Evolutionary conservation across 1,140 invertebrate genomes (phyloP).

Genomic region (Lordiphosa clarofinis): DNA sequence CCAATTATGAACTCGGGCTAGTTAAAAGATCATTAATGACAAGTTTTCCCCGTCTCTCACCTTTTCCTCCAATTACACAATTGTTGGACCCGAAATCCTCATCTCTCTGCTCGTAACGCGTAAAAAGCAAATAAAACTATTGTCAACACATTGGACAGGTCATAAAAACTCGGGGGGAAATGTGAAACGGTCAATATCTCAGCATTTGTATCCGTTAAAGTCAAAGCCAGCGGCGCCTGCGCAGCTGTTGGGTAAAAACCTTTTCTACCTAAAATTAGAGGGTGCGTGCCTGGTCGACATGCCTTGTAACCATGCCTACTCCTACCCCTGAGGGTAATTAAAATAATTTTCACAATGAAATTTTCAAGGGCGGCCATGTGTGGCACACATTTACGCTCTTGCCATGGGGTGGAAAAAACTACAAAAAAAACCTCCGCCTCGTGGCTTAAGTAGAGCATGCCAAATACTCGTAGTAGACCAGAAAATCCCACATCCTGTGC

Average conservation of each 20-base stretch:
- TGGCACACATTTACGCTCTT: constrained; percentile 48
- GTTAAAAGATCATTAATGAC: constrained; percentile 44
- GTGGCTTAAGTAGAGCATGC: constrained; percentile 49
- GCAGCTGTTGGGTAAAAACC: constrained; percentile 55
- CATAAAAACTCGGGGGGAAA: constrained; percentile 27
- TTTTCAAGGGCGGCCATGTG: constrained; percentile 72
- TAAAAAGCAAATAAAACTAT: constrained; percentile 71
- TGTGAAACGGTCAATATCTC: constrained; percentile 35
- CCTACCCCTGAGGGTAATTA: constrained; percentile 51
- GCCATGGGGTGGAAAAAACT: constrained; percentile 45
- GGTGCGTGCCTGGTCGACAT: constrained; percentile 55
- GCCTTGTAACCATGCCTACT: constrained; percentile 1
- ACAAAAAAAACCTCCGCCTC: constrained; percentile 5
- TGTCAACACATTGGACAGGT: constrained; percentile 60
- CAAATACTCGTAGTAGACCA: constrained; percentile 8
- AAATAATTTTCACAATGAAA: constrained; percentile 67
- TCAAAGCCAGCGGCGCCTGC: constrained; percentile 53
- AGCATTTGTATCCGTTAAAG: background rate
- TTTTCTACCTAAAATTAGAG: constrained; percentile 50
- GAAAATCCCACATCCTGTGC: constrained; percentile 50
- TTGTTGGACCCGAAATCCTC: constrained; percentile 64
- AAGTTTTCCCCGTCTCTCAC: constrained; percentile 5
- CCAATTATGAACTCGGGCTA: constrained; percentile 23
- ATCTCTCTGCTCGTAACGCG: constrained; percentile 23
- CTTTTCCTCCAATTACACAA: constrained; percentile 4